phyloP scores from a whole-genome alignment of 2,888 invertebrate genomes.

The Pristionchus entomophagus region DNA sequence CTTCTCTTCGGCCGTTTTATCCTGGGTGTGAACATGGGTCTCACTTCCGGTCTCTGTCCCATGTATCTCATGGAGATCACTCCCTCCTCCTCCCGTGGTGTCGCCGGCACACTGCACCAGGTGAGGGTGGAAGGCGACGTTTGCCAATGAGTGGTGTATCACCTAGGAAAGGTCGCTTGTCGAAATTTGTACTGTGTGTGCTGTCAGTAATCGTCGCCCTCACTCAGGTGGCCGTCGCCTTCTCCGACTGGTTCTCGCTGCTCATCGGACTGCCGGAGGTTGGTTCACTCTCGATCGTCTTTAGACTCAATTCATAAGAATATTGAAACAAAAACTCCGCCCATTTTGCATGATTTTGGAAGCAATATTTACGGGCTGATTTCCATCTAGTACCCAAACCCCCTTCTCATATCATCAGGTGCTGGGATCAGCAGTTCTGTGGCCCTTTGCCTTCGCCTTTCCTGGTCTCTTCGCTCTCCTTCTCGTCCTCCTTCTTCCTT shows the following conservation, averaged over 20 bases:
- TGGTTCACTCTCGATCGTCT: neutral
- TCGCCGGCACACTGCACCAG: slow-evolving; percentile 77
- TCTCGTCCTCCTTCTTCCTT: slow-evolving; percentile 69
- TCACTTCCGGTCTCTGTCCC: slow-evolving; percentile 78
- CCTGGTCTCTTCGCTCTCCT: slow-evolving; percentile 74
- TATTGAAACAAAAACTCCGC: neutral
- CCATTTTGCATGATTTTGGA: too few relatives aligned
- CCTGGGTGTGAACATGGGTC: slow-evolving; percentile 76
- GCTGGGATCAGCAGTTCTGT: slow-evolving; percentile 75
- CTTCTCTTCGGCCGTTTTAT: slow-evolving; percentile 77
- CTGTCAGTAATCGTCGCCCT: slow-evolving; percentile 1
- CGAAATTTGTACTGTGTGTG: neutral
- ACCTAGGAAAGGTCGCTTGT: neutral
- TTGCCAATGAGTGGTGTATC: neutral
- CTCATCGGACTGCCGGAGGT: slow-evolving; percentile 77
- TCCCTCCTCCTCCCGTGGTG: slow-evolving; percentile 76
- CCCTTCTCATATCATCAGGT: slow-evolving; percentile 48
- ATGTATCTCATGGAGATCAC: slow-evolving; percentile 78
- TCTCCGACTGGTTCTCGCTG: slow-evolving; percentile 77
- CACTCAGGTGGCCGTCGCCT: slow-evolving; percentile 76
- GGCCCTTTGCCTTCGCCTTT: slow-evolving; percentile 77
- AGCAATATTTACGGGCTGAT: too few relatives aligned
- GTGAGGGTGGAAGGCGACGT: slow-evolving; percentile 51
- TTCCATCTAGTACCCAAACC: too few relatives aligned
- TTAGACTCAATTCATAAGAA: neutral